Base-by-base conservation (phyloP, 2,888 invertebrate genomes). In the Drosophila prolongata region DNA sequence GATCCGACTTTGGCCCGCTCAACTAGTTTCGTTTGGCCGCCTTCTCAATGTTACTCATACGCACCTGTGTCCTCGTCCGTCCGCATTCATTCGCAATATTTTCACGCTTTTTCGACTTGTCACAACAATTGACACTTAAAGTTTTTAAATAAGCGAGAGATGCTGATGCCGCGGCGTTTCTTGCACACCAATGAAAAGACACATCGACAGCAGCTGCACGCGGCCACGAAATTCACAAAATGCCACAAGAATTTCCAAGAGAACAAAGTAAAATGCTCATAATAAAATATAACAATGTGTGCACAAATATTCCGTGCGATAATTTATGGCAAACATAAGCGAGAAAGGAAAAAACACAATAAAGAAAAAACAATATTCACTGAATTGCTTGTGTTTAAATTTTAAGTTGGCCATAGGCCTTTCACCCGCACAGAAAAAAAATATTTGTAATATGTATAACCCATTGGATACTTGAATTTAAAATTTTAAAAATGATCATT, bases 101-200 rank as follows among this genome's bases (percentile, higher is more conserved):
- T 83, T 83, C 83, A 83, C 86, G 87, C 86, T 81, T 59, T 69
- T 68, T 70, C 43, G 75, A 82, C 67, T 83, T 88, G 89, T 86
- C 86, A 86, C 87, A 84, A 86, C 86, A 89, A 86, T 86, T 86
- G 86, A 89, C 86, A 89, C 89, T 89, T 86, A 61, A 78, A 79
- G 89, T 83, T 83, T 86, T 87, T 77, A 75, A 77, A 86, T 79
- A 80, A 47, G 73, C 80, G 71, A 55, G 55, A 52, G 67, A 49
- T 50, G 44, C 57, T 44, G 61, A 53, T 72, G 66, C 64, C 44
- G 60, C 44, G 24, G 42, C 40, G 11, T 3, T 11, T 69, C 61
- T 50, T 64, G 49, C 67, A 73, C 37, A 49, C 65, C 79, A 75
- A 66, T 77, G 76, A 82, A 30, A 87, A 83, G 83, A 83, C 86